These are phyloP conservation scores for Himalopsyche anomala DNA, from an alignment of 2,888 invertebrate species.

Conservation along the genomic window DNA sequence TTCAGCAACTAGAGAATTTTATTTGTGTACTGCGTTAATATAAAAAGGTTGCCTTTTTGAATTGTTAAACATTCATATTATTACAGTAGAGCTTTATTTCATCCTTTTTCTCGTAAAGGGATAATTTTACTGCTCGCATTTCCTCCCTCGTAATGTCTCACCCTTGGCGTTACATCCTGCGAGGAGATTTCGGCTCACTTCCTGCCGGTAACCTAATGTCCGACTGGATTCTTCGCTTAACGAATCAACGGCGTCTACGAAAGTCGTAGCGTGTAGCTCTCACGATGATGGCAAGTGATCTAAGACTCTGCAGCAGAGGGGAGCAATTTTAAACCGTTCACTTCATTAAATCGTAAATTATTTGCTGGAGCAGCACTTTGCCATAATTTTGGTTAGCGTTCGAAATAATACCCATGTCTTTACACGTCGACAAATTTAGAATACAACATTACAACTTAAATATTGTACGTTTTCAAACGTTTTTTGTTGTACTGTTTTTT, in stretches of 20 bases:
- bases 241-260: constrained; percentile 1
- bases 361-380: not conserved
- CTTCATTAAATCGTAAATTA: constrained; percentile 29
- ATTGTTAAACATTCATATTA: constrained; percentile 40
- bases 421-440: no score
- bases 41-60: constrained; percentile 19
- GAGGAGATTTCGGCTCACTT: constrained; percentile 46
- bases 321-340: not conserved
- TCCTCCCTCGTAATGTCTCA: constrained; percentile 49
- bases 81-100: constrained; percentile 30
- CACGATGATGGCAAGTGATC: not conserved
- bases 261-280: not conserved
- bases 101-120: constrained; percentile 37
- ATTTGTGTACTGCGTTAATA: constrained; percentile 14
- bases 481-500: no score
- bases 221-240: constrained; percentile 43
- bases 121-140: constrained; percentile 52
- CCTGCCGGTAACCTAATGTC: constrained; percentile 57
- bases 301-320: not conserved
- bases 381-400: not conserved
- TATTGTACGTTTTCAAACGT: no score
- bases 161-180: constrained; percentile 45
- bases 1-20: not conserved
- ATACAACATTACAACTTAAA: no score
- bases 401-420: no score